Evolutionary conservation across 2,113 vertebrate species (phyloP).

Genomic region (Vulpes vulpes): DNA sequence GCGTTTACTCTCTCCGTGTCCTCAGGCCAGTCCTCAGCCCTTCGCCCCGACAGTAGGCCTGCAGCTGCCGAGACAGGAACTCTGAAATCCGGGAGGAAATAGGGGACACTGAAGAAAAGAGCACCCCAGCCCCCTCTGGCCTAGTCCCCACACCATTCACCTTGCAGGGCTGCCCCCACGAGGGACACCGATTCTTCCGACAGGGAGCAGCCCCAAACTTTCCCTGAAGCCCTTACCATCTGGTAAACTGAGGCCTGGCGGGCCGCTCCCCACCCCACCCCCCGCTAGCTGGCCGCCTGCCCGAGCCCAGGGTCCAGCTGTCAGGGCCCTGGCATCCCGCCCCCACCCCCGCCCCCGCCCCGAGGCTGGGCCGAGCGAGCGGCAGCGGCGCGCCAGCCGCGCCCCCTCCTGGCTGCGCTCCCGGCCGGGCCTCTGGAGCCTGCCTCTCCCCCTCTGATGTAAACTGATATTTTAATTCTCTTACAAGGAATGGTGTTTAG

Average conservation of each 20-base stretch:
- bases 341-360: neutral
- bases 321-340: neutral
- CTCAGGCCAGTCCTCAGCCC: neutral
- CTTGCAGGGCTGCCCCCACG: neutral
- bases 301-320: neutral
- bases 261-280: neutral
- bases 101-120: neutral
- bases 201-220: neutral
- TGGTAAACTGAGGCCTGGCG: constrained; percentile 37
- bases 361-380: neutral
- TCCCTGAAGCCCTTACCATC: neutral
- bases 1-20: neutral
- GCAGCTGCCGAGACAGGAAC: neutral
- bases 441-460: constrained; percentile 76
- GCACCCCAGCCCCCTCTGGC: no score
- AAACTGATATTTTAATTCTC: constrained; percentile 84
- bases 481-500: constrained; percentile 85
- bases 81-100: neutral
- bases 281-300: neutral
- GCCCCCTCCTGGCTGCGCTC: constrained; percentile 41
- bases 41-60: neutral
- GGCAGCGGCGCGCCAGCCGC: neutral
- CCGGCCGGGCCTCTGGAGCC: constrained; percentile 9
- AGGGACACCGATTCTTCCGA: neutral
- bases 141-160: neutral